Conservation (phyloP, 1,140 invertebrate genomes). For the Ceratitis capitata region DNA sequence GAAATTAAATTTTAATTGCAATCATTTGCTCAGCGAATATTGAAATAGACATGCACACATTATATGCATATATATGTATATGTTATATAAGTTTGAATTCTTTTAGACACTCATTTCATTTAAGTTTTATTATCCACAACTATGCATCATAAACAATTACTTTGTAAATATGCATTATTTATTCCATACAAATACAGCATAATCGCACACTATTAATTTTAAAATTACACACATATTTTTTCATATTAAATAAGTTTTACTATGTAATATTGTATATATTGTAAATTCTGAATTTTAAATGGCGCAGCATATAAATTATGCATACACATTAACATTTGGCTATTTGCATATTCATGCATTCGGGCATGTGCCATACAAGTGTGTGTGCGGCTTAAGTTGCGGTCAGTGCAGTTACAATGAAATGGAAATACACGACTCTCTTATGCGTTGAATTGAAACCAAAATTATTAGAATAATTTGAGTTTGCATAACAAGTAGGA, state of each 20-base stretch:
- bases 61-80: too few species aligned
- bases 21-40: neutral
- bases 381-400: neutral
- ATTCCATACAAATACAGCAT: too few species aligned
- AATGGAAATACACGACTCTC: neutral
- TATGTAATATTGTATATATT: neutral
- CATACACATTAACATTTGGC: neutral
- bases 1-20: neutral
- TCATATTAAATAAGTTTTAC: neutral
- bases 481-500: neutral
- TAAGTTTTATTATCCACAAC: neutral
- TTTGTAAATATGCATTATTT: neutral
- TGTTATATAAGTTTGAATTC: too few species aligned
- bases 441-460: neutral
- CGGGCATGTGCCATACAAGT: neutral
- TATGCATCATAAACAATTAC: neutral
- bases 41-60: neutral
- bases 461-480: neutral
- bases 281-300: neutral
- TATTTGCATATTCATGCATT: too few species aligned
- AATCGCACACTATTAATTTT: neutral
- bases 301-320: neutral
- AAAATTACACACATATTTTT: neutral
- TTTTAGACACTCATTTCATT: neutral
- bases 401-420: neutral